phyloP scores from a whole-genome alignment of 1,140 invertebrate species.

The Solenopsis invicta region DNA sequence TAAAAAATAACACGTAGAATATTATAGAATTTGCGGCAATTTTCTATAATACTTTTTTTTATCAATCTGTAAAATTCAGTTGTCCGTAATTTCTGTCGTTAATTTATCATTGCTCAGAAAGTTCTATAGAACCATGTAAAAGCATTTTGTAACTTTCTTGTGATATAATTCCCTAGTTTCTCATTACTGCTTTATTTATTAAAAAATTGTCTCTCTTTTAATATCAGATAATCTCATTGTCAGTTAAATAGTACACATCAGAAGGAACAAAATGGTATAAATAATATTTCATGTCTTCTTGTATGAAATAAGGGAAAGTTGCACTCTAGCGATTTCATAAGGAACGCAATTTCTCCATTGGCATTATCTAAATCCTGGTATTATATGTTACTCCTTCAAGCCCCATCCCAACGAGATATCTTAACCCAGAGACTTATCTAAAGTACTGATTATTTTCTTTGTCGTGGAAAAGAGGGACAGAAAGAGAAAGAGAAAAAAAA shows the following conservation, averaged over 20 bases:
- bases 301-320: conserved; percentile 12
- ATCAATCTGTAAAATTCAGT: background rate
- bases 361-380: conserved; percentile 47
- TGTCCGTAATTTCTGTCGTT: background rate
- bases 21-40: conserved; percentile 1
- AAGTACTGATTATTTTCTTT: conserved; percentile 44
- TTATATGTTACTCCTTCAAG: conserved; percentile 48
- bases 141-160: background rate
- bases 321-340: background rate
- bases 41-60: conserved; percentile 29
- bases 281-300: conserved; percentile 26
- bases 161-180: background rate
- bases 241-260: conserved; percentile 2
- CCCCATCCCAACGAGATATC: background rate
- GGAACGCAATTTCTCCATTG: conserved; percentile 44
- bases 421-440: background rate
- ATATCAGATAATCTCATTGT: background rate
- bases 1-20: background rate
- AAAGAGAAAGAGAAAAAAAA: background rate
- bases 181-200: background rate
- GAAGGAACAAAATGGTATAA: background rate
- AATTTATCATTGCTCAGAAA: background rate
- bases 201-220: background rate
- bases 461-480: background rate
- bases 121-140: background rate